Base-by-base conservation (phyloP, 1,140 invertebrate species). In the Papilio polyxenes region DNA sequence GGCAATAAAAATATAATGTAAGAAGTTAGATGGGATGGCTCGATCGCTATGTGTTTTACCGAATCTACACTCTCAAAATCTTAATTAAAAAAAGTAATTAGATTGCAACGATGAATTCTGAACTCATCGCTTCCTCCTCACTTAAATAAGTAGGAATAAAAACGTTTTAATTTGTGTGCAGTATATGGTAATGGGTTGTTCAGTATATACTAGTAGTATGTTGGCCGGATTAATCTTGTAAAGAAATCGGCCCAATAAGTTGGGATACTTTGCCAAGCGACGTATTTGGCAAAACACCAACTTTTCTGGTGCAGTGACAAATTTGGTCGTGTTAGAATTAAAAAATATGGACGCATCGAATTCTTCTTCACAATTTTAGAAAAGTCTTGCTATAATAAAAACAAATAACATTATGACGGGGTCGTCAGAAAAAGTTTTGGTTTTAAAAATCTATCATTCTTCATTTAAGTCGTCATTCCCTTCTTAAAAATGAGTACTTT, bases 271-370 rank as follows among this genome's bases (percentile, higher is more conserved):
- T 72, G 65, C 23, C 65, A 72, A 72, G 31, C 31, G 65, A 31
- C 37, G 31, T 72, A 40, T 37, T 72, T 72, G 65, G 65, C 65
- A 37, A 40, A 72, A 37, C 15, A 72, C 65, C 65, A 72, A 72
- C 31, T 72, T 37, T 23, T 15, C 9, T 11, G 11, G 0, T 72
- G 31, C 6, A 72, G 65, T 72, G 65, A 72, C 65, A 72, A 72
- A 37, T 72, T 72, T 72, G 65, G 65, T 37, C 31, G 10, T 37
- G 31, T 5, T 37, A 31, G 31, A 40, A 40, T 72, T 40, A 40
- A 37, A 65, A 37, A 15, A 40, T 37, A 72, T n/a, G 15, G 31
- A 40, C 13, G 1, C 11, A 65, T 72, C 4, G 15, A 15, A 72
- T 72, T 6, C 15, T 31, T 37, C 11, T 65, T 65, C 13, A 20